Base-by-base conservation (phyloP, 2,888 invertebrate genomes). In the Schizaphis graminum region DNA sequence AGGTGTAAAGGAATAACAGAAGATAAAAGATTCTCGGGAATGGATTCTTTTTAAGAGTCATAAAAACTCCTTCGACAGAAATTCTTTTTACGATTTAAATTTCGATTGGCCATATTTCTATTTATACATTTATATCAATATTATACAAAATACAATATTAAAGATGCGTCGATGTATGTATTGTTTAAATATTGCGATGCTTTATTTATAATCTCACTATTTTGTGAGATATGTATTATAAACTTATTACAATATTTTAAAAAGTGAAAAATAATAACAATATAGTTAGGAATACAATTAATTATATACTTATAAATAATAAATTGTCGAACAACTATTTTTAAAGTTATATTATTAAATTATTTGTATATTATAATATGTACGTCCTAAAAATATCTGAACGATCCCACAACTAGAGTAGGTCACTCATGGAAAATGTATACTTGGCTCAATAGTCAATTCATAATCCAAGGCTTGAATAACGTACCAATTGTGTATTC, bases 301-400 rank as follows among this genome's bases (percentile, higher is more conserved):
- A 35, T 67, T 28, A 28, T 28, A 61, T 61, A 67, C 16, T 16
- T 67, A 35, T 35, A 21, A 16, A 67, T n/a, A n/a, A 35, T 67
- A 21, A 67, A 35, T 16, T 16, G 67, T 35, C 21, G 16, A 21
- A 67, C n/a, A 35, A 67, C 35, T 35, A 7, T 67, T 67, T 67
- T 67, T 67, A 61, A 61, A 61, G 61, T 61, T 67, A 0, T n/a
- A 67, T 61, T n/a, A 3, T n/a, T n/a, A 67, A 16, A 67, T 35
- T 16, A 35, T 56, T 53, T 24, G 53, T 35, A n/a, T n/a, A 16
- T 67, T 67, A 67, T 28, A 61, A 67, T 28, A 61, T 16, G 10
- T 61, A n/a, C n/a, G 47, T 47, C 49, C 87, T 44, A 61, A 61
- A 57, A 89, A 89, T 89, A 89, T 85, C 44, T 44, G 26, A 44